Conservation (phyloP, 2,113 vertebrate species). For the Urocynchramus pylzowi region DNA sequence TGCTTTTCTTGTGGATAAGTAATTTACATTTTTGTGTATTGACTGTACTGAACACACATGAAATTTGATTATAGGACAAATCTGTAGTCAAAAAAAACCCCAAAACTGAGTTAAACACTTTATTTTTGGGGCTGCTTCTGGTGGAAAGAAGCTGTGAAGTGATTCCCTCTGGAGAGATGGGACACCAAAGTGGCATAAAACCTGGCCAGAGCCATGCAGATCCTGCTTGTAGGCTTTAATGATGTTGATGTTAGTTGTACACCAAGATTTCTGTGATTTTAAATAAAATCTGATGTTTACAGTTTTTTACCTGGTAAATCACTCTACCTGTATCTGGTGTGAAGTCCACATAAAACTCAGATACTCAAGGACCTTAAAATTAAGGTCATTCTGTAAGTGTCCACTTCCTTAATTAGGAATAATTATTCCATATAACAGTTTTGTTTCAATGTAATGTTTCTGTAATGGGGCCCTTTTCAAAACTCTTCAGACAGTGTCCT, state of each 20-base stretch:
- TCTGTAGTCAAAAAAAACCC: neutral
- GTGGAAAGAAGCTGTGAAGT: neutral
- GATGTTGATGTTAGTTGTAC: neutral
- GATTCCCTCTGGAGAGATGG: neutral
- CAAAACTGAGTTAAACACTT: neutral
- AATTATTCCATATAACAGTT: neutral
- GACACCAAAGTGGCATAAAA: neutral
- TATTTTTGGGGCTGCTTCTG: neutral
- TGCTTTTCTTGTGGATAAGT: constrained; percentile 47
- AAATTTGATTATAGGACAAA: neutral
- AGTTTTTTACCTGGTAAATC: neutral
- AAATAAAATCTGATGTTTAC: neutral
- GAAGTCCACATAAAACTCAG: neutral
- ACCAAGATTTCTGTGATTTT: neutral
- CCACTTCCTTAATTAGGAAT: neutral
- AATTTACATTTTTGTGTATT: constrained; percentile 40
- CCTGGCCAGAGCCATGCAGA: neutral
- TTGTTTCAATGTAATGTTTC: neutral
- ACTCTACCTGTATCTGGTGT: neutral
- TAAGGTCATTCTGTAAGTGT: neutral
- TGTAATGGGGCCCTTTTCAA: neutral
- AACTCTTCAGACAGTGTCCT: neutral
- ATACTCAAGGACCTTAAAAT: neutral
- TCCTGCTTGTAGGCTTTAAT: neutral
- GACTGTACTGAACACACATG: neutral